phyloP scores from a whole-genome alignment of 2,888 invertebrate species.

The Cryptophagus acutangulus region DNA sequence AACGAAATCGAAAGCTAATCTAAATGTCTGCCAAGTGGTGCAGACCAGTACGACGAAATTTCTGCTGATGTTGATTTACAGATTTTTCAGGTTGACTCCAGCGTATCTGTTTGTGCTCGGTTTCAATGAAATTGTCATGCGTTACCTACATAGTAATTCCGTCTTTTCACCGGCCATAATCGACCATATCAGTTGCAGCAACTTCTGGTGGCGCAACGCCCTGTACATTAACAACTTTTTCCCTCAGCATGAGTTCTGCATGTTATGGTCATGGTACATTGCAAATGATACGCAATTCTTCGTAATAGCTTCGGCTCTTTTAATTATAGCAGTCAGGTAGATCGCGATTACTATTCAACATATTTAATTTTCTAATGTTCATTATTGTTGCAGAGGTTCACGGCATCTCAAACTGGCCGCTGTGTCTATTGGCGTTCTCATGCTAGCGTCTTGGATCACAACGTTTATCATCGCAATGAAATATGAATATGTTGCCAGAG shows the following conservation, averaged over 20 bases:
- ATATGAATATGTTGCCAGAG: conserved; percentile 68
- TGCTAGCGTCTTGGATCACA: conserved; percentile 70
- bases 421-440: conserved; percentile 53
- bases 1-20: conserved; percentile 36
- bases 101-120: conserved; percentile 77
- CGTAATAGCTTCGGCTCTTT: conserved; percentile 60
- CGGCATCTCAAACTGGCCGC: conserved; percentile 64
- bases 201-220: conserved; percentile 81
- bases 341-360: conserved; percentile 28
- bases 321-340: conserved; percentile 66
- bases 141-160: conserved; percentile 66
- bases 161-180: conserved; percentile 69
- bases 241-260: conserved; percentile 70
- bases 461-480: conserved; percentile 71
- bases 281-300: conserved; percentile 78
- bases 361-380: conserved; percentile 5
- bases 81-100: conserved; percentile 71
- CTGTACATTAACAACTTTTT: conserved; percentile 77
- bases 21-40: conserved; percentile 42
- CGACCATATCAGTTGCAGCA: conserved; percentile 68
- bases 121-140: conserved; percentile 64
- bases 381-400: conserved; percentile 35
- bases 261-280: conserved; percentile 82
- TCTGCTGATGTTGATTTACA: conserved; percentile 54
- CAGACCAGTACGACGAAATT: conserved; percentile 49